Evolutionary conservation across 2,888 invertebrate species (phyloP), one percentile per base, ranked within the genome.

Genomic region (Globia sparganii): DNA sequence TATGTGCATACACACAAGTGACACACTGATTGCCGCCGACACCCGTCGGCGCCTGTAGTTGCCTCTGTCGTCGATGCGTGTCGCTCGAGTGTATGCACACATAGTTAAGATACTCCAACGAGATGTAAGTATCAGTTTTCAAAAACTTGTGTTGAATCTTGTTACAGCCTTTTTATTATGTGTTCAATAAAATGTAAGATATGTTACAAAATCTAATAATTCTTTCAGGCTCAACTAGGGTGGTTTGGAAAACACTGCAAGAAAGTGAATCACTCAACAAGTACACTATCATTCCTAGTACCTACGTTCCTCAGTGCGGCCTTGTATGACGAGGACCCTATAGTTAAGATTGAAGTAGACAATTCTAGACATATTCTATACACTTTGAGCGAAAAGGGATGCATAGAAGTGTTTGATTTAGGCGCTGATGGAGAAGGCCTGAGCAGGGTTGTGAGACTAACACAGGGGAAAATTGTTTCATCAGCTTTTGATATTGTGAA

Each of bases 221-320:
- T 69, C 3, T 80, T 96, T 69, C 92, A 98, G 97, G 98, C 98
- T 67, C 98, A 98, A 94, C 97, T 98, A 86, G 98, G 98, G 84
- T 99, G 99, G 99, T 99, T 99, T 95, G 99, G 99, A 34, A 98
- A 99, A 94, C 98, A 99, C 86, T 99, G 99, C 93, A 98, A 98
- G 93, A 99, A 99, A 97, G 97, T 99, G 1, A 99, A 99, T 94
- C 99, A 99, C 93, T 99, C 99, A 0, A 98, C 98, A 78, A 98
- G 98, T 85, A 97, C 98, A 9, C 95, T 99, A 43, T 99, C 99
- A 62, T 99, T 98, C 92, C 96, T 99, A 85, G 97, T 99, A 67
- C 99, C 99, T 21, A 98, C 98, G 53, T 99, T 99, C 94, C 97
- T 99, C 18, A 98, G 98, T 94, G 98, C 98, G 64, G 98, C 97